These are phyloP conservation scores for Trypoxylus dichotomus DNA, from an alignment of 1,140 invertebrate genomes.

Conservation along the genomic window DNA sequence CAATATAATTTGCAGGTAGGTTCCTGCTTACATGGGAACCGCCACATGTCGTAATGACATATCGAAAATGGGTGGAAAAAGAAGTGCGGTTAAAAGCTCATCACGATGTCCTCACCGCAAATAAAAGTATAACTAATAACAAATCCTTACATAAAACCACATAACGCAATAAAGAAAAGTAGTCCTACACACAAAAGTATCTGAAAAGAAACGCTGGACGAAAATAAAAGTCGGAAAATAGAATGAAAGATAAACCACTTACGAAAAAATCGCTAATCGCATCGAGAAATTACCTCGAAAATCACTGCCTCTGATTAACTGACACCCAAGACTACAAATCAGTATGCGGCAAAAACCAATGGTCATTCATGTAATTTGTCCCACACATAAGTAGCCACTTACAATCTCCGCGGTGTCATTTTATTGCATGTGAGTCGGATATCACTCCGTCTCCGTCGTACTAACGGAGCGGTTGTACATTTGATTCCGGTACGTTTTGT, in stretches of 20 bases:
- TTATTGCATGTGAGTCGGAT: background rate
- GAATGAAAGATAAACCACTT: background rate
- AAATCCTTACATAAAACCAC: background rate
- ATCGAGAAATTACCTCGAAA: constrained; percentile 19
- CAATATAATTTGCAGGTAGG: too few relatives aligned
- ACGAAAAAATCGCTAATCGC: background rate
- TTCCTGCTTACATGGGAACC: background rate
- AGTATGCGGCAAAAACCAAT: constrained; percentile 9
- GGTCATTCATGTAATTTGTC: constrained; percentile 22
- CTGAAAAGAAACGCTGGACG: too few relatives aligned
- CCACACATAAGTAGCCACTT: constrained; percentile 19
- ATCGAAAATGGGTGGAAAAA: background rate
- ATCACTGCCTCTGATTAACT: constrained; percentile 23
- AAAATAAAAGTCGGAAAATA: background rate
- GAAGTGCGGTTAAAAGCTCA: background rate
- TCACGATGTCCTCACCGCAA: background rate
- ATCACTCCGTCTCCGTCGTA: background rate
- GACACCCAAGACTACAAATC: constrained; percentile 24
- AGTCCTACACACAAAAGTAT: too few relatives aligned
- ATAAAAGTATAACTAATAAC: constrained; percentile 1
- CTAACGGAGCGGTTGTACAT: background rate
- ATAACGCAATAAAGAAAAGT: background rate
- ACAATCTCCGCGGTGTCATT: constrained; percentile 4
- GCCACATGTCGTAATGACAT: background rate
- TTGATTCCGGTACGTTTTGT: background rate